phyloP scores from a whole-genome alignment of 64 coral and sea anemone genomes.

The Actinia equina region DNA sequence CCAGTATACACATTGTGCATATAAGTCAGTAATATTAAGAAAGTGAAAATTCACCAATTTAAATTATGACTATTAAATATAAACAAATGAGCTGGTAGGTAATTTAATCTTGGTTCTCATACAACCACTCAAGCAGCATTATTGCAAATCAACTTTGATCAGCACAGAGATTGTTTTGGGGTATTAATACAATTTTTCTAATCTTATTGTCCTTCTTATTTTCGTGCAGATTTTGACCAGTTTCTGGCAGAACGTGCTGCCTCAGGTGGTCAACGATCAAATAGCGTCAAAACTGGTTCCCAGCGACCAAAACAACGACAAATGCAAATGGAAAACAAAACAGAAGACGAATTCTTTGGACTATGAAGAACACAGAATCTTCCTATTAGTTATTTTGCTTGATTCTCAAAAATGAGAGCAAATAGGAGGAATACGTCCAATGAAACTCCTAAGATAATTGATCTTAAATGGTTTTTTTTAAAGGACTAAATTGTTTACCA shows the following conservation, averaged over 20 bases:
- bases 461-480: background rate
- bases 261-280: constrained; percentile 66
- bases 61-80: too few relatives aligned
- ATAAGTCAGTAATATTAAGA: too few relatives aligned
- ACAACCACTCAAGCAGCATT: too few relatives aligned
- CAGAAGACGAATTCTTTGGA: constrained; percentile 85
- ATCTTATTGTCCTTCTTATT: background rate
- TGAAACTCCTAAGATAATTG: background rate
- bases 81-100: too few relatives aligned
- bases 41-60: too few relatives aligned
- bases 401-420: background rate
- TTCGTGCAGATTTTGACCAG: constrained; percentile 76
- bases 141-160: too few relatives aligned
- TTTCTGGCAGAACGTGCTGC: constrained; percentile 79
- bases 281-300: constrained; percentile 55
- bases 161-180: too few relatives aligned
- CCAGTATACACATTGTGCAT: too few relatives aligned
- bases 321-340: constrained; percentile 87
- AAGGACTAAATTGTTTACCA: background rate
- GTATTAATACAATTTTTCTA: too few relatives aligned
- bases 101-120: too few relatives aligned
- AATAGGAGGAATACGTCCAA: background rate
- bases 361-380: constrained; percentile 31
- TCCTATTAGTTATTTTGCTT: background rate
- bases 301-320: constrained; percentile 71